Conservation (phyloP, 2,797 vertebrate species). For the Diceros bicornis region DNA sequence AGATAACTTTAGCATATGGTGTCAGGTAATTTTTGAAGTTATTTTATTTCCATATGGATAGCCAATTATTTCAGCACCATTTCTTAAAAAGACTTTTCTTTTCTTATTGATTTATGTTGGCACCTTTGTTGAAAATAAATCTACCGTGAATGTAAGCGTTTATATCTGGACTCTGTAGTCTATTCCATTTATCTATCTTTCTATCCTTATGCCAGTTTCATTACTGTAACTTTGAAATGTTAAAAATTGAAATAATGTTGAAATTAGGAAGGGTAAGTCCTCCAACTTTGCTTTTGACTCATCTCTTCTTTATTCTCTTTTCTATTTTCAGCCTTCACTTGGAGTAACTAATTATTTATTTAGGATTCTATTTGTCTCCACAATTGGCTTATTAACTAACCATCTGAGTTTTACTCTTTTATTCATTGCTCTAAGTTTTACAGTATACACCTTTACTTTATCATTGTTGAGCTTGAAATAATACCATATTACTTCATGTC, state of each 20-base stretch:
- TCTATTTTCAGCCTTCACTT: neutral
- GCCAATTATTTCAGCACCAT: neutral
- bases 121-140: neutral
- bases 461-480: neutral
- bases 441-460: neutral
- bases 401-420: neutral
- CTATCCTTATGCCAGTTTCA: neutral
- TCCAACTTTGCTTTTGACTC: neutral
- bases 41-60: conserved; percentile 36
- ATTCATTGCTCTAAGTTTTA: neutral
- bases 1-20: neutral
- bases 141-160: neutral
- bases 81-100: conserved; percentile 5
- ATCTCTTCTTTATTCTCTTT: neutral
- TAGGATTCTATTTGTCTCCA: neutral
- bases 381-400: neutral
- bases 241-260: neutral
- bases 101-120: neutral
- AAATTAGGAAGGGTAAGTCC: neutral
- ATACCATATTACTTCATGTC: neutral
- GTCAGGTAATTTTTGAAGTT: conserved; percentile 3
- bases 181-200: neutral
- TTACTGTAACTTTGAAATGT: neutral
- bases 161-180: neutral
- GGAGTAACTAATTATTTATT: neutral